A percentile compares a stretch with the other conserved stretches of the same genome.
Evolutionary conservation across 92 coral and sea anemone species (phyloP).

Genomic region (Montipora capitata): DNA sequence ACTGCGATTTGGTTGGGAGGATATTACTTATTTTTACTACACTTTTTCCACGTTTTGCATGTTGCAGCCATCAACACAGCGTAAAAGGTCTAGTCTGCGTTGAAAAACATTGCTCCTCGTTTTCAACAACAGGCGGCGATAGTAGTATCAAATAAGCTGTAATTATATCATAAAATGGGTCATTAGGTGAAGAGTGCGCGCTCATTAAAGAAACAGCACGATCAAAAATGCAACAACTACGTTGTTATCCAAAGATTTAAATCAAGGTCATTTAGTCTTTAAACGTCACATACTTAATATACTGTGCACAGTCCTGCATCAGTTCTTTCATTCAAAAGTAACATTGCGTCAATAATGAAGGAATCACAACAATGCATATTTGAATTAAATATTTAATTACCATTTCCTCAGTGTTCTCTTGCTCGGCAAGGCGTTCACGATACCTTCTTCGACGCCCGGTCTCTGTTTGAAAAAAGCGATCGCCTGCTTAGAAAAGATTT

Average conservation of each 20-base stretch:
- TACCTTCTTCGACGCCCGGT: slow-evolving; percentile 42
- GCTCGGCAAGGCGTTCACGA: slow-evolving; percentile 37
- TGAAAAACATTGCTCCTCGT: no score
- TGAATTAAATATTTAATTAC: slow-evolving; percentile 35
- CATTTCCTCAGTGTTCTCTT: slow-evolving; percentile 50
- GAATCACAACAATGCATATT: slow-evolving; percentile 38
- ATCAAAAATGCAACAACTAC: not conserved
- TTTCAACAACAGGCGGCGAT: no score
- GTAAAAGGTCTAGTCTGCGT: no score
- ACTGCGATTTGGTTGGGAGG: no score
- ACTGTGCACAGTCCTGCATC: not conserved
- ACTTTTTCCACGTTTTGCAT: no score
- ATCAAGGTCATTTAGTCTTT: not conserved
- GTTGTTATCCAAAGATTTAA: not conserved
- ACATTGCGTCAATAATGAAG: not conserved
- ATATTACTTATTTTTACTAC: no score
- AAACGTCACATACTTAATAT: not conserved
- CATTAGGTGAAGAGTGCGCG: no score
- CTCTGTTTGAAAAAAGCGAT: slow-evolving; percentile 12
- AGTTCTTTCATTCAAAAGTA: not conserved
- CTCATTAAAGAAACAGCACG: no score
- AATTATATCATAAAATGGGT: no score
- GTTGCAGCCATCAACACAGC: no score
- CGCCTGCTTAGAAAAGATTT: not conserved
- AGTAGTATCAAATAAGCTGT: no score